A percentile compares a stretch with the other conserved stretches of the same genome.
Conservation (phyloP, 2,888 invertebrate genomes). For the Oligia latruncula region DNA sequence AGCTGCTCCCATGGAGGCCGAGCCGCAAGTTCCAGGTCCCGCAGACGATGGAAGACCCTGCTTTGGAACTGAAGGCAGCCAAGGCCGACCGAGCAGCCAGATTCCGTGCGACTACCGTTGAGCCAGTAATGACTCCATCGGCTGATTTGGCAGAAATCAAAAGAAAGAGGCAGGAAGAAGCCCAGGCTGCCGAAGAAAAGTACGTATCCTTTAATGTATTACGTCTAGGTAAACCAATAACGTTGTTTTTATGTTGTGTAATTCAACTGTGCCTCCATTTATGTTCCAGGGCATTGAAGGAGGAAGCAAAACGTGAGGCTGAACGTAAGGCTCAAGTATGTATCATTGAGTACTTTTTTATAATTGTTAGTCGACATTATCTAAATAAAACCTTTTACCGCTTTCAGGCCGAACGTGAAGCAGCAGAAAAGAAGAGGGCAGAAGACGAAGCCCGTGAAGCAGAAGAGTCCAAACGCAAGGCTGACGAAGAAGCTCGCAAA, state of each 20-base stretch:
- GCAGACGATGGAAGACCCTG: constrained; percentile 90
- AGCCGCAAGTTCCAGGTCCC: constrained; percentile 92
- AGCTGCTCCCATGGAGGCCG: constrained; percentile 92
- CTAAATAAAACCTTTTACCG: neutral
- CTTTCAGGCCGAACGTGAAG: constrained; percentile 82
- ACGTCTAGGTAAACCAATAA: neutral
- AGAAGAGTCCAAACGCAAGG: constrained; percentile 88
- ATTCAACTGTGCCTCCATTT: constrained; percentile 18
- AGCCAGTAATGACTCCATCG: constrained; percentile 86
- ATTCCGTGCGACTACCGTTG: constrained; percentile 89
- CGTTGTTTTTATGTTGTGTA: neutral
- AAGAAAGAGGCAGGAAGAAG: constrained; percentile 91
- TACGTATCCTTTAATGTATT: constrained; percentile 71
- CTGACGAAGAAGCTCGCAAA: constrained; percentile 85
- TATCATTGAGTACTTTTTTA: constrained; percentile 3
- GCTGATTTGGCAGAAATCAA: constrained; percentile 89
- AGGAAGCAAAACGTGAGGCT: constrained; percentile 88
- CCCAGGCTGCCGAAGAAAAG: constrained; percentile 91
- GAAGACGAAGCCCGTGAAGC: constrained; percentile 90
- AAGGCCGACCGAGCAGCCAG: constrained; percentile 91
- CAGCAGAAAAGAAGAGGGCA: constrained; percentile 86
- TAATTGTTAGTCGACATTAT: neutral
- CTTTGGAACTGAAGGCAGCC: constrained; percentile 90
- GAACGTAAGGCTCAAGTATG: constrained; percentile 87
- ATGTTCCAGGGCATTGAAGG: constrained; percentile 85